Evolutionary conservation across 2,888 invertebrate genomes (phyloP).

Genomic region (Drosophila subsilvestris): DNA sequence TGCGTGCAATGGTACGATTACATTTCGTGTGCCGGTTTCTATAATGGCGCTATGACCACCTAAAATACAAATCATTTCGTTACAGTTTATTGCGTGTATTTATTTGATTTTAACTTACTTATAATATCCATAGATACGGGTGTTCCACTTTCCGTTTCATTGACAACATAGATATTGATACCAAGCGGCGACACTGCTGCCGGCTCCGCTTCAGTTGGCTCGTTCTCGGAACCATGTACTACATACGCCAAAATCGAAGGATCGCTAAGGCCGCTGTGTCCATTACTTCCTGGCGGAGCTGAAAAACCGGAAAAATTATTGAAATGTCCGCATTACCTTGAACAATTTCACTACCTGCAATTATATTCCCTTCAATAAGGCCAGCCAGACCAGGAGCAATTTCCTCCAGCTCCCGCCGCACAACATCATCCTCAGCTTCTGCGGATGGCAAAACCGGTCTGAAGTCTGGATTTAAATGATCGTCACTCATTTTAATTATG

Average conservation of each 20-base stretch:
- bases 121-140: neutral
- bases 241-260: neutral
- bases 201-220: neutral
- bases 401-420: neutral
- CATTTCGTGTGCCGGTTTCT: neutral
- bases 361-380: neutral
- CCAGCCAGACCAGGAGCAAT: neutral
- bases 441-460: neutral
- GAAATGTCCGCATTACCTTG: neutral
- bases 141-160: neutral
- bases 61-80: neutral
- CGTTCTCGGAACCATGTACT: neutral
- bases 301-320: neutral
- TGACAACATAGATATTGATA: neutral
- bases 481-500: neutral
- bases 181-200: neutral
- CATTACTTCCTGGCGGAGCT: neutral
- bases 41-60: neutral
- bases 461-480: neutral
- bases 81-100: neutral
- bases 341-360: neutral
- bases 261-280: neutral
- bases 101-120: neutral
- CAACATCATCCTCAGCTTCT: neutral
- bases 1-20: neutral